Conservation (phyloP, 2,113 vertebrate genomes). For the Nyctereutes procyonoides region DNA sequence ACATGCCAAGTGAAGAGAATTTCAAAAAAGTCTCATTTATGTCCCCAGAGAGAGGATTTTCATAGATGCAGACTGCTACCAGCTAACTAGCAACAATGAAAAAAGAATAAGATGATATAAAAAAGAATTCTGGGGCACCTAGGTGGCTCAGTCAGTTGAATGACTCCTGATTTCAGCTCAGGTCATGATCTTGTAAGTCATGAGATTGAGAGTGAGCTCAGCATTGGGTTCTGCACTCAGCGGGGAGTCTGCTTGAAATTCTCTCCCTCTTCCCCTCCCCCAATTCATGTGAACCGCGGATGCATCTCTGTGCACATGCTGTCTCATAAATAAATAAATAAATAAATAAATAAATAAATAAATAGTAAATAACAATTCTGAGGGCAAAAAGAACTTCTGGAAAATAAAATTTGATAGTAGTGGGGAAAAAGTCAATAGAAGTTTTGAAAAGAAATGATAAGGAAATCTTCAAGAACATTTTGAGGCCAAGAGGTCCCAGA, state of each 20-base stretch:
- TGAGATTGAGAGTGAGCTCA: neutral
- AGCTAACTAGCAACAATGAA: neutral
- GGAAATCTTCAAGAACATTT: neutral
- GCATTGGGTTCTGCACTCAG: neutral
- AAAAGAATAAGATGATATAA: neutral
- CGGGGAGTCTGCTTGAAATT: neutral
- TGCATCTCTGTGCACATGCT: neutral
- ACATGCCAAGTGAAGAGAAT: neutral
- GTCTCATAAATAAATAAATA: neutral
- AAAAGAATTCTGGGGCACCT: neutral
- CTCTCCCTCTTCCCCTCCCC: neutral
- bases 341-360: neutral
- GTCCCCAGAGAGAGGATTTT: neutral
- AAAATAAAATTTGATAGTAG: constrained; percentile 22
- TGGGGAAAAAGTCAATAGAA: neutral
- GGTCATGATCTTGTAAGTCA: neutral
- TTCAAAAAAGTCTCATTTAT: neutral
- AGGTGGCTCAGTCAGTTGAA: neutral
- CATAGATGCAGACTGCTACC: neutral
- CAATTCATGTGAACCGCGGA: neutral
- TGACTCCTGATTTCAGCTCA: neutral
- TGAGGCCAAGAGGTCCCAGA: neutral
- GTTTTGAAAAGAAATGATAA: neutral
- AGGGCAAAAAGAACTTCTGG: neutral
- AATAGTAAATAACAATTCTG: neutral